Base-by-base conservation (phyloP, 2,888 invertebrate species). In the Hydropsyche betteni region DNA sequence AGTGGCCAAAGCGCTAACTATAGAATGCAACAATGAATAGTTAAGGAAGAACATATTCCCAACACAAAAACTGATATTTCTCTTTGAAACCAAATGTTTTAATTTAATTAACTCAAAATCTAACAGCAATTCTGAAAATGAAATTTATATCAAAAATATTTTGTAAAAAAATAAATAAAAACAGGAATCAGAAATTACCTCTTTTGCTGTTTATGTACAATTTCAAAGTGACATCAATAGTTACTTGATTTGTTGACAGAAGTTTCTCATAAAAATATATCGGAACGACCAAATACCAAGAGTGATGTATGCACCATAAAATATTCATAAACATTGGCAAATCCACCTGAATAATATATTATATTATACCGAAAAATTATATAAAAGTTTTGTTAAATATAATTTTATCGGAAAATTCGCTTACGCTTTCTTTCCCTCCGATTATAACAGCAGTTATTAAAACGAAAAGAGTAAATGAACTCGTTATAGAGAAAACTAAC, bases 41-140 rank as follows among this genome's bases (percentile, higher is more conserved):
- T 72, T 50, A 33, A 72, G 12, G 34, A 14, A n/a, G 61, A 72
- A 72, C 16, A 72, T 44, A 16, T 72, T 53, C 10, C 53, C 70
- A 16, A 24, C 33, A 10, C n/a, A 51, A 33, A 34, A 53, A 33
- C 3, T 10, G 34, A 53, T 10, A 34, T n/a, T 69, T 51, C 44
- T 51, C 6, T 16, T 10, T 7, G 50, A 14, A 0, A 51, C 50
- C 4, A 51, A n/a, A 3, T 51, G 69, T 69, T 51, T 44, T 10
- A 69, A 24, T 14, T 12, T 69, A 50, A 14, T 69, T 44, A 69
- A 10, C 24, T 64, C 34, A 34, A 12, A 12, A 34, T 34, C 10
- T 64, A 64, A 36, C 34, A 12, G 0, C n/a, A 5, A 64, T 36
- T 36, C 64, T 64, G 64, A 7, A 64, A 64, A 33, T 24, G 24